Conservation (phyloP, 2,113 vertebrate genomes). For the Mungos mungo region DNA sequence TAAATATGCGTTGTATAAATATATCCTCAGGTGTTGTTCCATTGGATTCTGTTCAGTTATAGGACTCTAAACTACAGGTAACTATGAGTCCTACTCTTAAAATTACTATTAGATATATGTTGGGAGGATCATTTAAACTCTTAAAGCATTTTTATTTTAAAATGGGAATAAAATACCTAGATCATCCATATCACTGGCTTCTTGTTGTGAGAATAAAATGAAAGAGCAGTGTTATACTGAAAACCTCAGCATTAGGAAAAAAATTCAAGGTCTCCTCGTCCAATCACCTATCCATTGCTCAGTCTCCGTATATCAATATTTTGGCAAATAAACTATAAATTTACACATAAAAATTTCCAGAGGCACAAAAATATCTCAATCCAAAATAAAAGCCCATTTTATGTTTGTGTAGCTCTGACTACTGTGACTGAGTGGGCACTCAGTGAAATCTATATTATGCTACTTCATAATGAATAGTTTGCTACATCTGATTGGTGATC, state of each 20-base stretch:
- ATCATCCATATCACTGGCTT: background rate
- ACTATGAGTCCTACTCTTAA: background rate
- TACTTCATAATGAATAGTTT: background rate
- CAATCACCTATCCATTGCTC: background rate
- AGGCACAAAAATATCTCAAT: background rate
- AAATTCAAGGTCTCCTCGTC: background rate
- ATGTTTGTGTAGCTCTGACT: background rate
- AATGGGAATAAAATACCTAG: background rate
- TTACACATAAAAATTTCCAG: background rate
- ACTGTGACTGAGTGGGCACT: background rate
- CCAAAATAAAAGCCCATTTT: background rate
- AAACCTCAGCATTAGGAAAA: background rate
- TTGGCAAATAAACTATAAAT: background rate
- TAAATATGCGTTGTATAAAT: background rate
- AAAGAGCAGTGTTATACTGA: background rate
- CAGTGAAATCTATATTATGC: background rate
- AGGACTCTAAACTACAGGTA: background rate
- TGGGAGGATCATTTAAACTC: background rate
- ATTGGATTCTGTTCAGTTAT: background rate
- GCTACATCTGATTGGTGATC: background rate
- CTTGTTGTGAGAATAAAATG: background rate
- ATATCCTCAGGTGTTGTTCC: background rate
- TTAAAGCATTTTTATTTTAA: conserved; percentile 4
- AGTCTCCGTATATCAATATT: background rate
- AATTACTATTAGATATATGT: background rate